Evolutionary conservation across 2,888 invertebrate genomes (phyloP), one percentile per base, ranked within the genome.

Genomic region (Athetis lepigone): DNA sequence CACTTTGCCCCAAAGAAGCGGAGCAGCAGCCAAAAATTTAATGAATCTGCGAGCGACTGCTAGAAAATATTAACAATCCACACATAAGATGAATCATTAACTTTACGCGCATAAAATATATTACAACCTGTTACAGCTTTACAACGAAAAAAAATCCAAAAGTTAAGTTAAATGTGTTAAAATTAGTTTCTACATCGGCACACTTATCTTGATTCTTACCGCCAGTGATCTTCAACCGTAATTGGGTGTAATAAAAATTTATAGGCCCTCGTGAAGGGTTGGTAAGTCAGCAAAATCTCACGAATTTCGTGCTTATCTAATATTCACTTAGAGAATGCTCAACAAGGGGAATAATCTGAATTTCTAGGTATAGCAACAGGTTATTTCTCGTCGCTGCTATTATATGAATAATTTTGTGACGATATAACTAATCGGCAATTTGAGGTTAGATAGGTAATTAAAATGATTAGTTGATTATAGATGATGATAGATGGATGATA

Each of bases 161-260:
- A 46, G 33, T 4, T 39, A 29, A 21, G 5, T 25, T 0, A 8
- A 45, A 42, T 1, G n/a, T 23, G 3, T n/a, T 18, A 49, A 46
- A 61, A 51, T 69, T 36, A 39, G 37, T 42, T n/a, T n/a, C n/a
- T n/a, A 21, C 9, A 9, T 23, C 39, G 43, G 33, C 33, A 13
- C 6, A 23, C 43, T 54, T 49, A 54, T 45, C 45, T 45, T 33
- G 29, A 55, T 23, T 58, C 43, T 40, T 9, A 51, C n/a, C n/a
- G 54, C 23, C 25, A 7, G 23, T 21, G 19, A 40, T 46, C 27
- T 36, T 47, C 25, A 60, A 57, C 23, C 47, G 45, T 64, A 79
- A 79, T 71, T 72, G 55, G 58, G 50, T 37, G 59, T 68, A 70
- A 80, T 78, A 75, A 78, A 78, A 79, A 79, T 70, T 79, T 79